phyloP scores from a whole-genome alignment of 2,113 vertebrate genomes.

The Pseudolaguvia tuberculata region DNA sequence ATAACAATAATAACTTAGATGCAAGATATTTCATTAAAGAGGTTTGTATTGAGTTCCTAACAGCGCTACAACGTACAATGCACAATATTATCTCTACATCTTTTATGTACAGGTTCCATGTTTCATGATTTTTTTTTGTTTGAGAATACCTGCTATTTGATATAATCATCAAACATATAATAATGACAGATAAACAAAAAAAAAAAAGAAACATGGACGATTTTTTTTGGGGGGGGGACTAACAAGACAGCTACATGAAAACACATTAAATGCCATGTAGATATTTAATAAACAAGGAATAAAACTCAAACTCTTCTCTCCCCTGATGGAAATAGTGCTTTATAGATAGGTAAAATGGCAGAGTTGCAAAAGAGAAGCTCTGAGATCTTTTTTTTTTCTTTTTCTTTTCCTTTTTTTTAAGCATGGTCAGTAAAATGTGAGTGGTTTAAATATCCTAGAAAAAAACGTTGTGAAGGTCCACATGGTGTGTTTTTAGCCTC shows the following conservation, averaged over 20 bases:
- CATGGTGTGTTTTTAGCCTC: constrained; percentile 30
- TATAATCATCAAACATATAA: constrained; percentile 64
- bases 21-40: constrained; percentile 63
- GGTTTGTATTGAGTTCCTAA: constrained; percentile 78
- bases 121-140: constrained; percentile 46
- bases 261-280: constrained; percentile 58
- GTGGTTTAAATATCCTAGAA: constrained; percentile 72
- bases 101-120: constrained; percentile 87
- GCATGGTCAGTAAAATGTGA: constrained; percentile 63
- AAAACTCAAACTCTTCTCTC: constrained; percentile 11
- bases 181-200: constrained; percentile 67
- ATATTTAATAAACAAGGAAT: constrained; percentile 51
- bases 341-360: constrained; percentile 51
- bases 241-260: constrained; percentile 51
- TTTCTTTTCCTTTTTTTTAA: constrained; percentile 36
- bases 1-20: constrained; percentile 74
- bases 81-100: constrained; percentile 91
- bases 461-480: constrained; percentile 38
- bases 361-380: constrained; percentile 34
- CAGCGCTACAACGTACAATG: constrained; percentile 97
- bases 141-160: constrained; percentile 26
- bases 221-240: constrained; percentile 54
- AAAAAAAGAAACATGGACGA: constrained; percentile 64
- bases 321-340: constrained; percentile 38
- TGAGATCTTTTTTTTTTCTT: constrained; percentile 14